These are phyloP conservation scores for Psilopsiagon aymara DNA, from an alignment of 2,113 vertebrate genomes.

Conservation along the genomic window DNA sequence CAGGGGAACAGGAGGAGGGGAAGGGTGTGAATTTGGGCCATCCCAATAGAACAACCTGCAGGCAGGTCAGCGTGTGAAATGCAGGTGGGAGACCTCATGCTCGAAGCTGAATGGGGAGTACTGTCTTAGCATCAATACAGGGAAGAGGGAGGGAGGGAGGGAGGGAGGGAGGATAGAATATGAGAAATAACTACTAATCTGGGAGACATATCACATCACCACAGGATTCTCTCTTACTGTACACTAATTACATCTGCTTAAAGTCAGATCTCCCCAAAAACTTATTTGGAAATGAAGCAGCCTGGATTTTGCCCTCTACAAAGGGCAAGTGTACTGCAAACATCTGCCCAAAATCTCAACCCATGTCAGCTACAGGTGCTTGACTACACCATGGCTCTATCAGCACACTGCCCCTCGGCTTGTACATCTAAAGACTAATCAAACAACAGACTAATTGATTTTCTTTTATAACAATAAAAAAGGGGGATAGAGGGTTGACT, in stretches of 20 bases:
- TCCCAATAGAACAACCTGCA: background rate
- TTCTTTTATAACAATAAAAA: background rate
- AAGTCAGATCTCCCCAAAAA: background rate
- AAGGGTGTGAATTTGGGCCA: background rate
- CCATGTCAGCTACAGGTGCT: background rate
- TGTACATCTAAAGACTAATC: background rate
- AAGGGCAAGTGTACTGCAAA: background rate
- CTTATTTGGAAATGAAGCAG: background rate
- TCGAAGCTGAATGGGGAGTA: constrained; percentile 36
- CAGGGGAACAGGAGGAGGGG: background rate
- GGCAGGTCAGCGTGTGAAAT: fast-evolving
- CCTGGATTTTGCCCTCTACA: background rate
- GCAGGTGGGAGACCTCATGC: background rate
- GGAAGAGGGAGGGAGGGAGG: background rate
- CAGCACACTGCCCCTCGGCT: background rate
- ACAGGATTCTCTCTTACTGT: background rate
- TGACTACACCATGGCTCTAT: background rate
- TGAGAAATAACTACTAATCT: background rate
- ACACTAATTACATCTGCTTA: background rate
- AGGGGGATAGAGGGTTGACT: background rate
- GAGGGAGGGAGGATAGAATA: background rate
- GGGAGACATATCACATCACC: background rate
- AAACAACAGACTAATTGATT: background rate
- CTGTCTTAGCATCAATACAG: constrained; percentile 35
- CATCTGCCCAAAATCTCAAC: background rate